Evolutionary conservation across 2,797 vertebrate species (phyloP).

Genomic region (Halcyon badia): DNA sequence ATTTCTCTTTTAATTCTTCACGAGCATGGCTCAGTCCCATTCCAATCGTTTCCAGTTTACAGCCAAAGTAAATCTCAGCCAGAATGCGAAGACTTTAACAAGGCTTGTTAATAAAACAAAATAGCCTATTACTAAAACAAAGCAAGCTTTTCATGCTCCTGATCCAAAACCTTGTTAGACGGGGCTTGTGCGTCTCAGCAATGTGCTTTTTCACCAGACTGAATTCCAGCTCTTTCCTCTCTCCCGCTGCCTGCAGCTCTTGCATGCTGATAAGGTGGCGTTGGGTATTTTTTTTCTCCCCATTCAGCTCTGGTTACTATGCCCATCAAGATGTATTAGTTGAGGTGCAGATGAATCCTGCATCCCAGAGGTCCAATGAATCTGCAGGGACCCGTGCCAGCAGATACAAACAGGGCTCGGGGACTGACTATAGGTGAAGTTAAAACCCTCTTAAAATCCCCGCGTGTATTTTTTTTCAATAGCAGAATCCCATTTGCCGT

Average conservation of each 20-base stretch:
- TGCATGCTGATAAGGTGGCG: neutral
- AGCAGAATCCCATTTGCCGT: neutral
- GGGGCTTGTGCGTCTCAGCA: neutral
- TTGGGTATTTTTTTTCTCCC: neutral
- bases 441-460: neutral
- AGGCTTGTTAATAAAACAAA: neutral
- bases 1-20: neutral
- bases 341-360: neutral
- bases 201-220: neutral
- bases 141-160: neutral
- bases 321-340: neutral
- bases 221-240: neutral
- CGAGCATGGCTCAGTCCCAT: neutral
- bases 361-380: neutral
- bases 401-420: neutral
- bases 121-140: neutral
- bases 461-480: neutral
- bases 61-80: neutral
- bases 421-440: rapidly evolving
- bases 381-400: neutral
- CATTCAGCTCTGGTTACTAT: neutral
- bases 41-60: neutral
- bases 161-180: neutral
- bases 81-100: neutral
- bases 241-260: neutral